These are phyloP conservation scores for Ranitomeya variabilis DNA, from an alignment of 2,113 vertebrate species.

Conservation along the genomic window DNA sequence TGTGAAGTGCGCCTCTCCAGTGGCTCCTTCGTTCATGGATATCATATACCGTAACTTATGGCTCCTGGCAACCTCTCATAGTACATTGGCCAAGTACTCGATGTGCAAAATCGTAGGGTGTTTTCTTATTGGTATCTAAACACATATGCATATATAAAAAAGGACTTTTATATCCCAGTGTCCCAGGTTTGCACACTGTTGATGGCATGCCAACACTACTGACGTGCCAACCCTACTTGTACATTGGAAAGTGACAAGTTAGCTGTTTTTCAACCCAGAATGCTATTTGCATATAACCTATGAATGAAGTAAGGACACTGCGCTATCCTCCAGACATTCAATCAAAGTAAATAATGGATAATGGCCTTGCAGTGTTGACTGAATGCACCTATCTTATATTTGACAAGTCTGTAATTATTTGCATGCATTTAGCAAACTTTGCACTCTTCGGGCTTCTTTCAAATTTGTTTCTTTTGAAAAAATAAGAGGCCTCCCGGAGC, in stretches of 20 bases:
- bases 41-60: no score
- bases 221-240: not conserved
- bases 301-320: constrained; percentile 15
- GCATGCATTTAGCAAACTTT: not conserved
- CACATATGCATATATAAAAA: no score
- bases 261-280: not conserved
- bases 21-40: no score
- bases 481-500: not conserved
- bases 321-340: not conserved
- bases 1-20: no score
- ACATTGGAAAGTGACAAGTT: not conserved
- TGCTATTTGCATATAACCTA: constrained; percentile 32
- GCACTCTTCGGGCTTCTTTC: not conserved
- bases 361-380: not conserved
- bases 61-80: no score
- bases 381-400: not conserved
- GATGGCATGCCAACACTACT: no score
- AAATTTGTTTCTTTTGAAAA: not conserved
- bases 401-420: constrained; percentile 25
- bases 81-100: no score
- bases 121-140: no score
- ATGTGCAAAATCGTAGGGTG: no score
- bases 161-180: no score
- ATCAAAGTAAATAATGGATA: constrained; percentile 16
- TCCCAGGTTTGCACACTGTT: no score